A percentile compares a stretch with the other conserved stretches of the same genome.
These are phyloP conservation scores for Cordilura impudica DNA, from an alignment of 2,888 invertebrate species.

Conservation along the genomic window DNA sequence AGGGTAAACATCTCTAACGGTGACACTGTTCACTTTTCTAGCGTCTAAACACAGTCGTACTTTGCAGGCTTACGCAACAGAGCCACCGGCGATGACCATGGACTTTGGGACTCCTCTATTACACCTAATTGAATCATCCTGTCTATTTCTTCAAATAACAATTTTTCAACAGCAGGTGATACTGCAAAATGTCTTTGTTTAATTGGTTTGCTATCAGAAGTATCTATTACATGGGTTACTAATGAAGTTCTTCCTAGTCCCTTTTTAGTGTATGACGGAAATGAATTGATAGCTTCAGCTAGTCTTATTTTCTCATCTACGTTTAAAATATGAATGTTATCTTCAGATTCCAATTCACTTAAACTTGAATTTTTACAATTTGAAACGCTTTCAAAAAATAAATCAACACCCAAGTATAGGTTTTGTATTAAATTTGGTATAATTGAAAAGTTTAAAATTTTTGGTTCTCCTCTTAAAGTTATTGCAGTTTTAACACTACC, in stretches of 20 bases:
- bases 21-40: conserved; percentile 19
- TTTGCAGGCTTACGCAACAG: conserved; percentile 24
- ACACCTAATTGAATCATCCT: conserved; percentile 21
- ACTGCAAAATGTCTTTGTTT: no score
- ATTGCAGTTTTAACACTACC: not conserved
- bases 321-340: not conserved
- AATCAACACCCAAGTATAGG: conserved; percentile 25
- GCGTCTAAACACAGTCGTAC: conserved; percentile 26
- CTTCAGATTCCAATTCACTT: not conserved
- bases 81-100: conserved; percentile 20
- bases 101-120: conserved; percentile 36
- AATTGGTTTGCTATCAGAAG: no score
- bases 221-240: not conserved
- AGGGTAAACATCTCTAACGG: conserved; percentile 9
- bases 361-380: no score
- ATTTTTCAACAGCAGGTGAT: no score
- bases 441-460: not conserved
- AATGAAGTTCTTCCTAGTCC: conserved; percentile 21
- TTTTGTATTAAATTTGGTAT: conserved; percentile 12
- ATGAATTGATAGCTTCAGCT: no score
- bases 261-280: conserved; percentile 28
- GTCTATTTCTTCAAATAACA: no score
- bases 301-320: not conserved
- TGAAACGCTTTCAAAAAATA: not conserved
- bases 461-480: not conserved